A percentile compares a stretch with the other conserved stretches of the same genome.
phyloP scores from a whole-genome alignment of 2,888 invertebrate species.

The Lasioglossum calceatum region DNA sequence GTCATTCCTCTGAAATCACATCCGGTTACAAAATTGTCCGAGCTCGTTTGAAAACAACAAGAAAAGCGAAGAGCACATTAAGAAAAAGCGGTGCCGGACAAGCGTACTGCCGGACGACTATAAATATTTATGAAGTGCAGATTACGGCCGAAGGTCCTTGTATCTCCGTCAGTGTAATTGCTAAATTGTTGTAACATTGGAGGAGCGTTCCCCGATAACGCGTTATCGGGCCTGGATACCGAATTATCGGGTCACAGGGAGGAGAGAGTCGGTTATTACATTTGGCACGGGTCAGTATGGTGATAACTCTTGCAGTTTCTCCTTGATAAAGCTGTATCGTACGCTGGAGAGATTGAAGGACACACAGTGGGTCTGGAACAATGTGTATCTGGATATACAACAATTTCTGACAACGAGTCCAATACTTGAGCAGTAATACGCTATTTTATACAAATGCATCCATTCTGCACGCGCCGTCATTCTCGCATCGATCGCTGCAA shows the following conservation, averaged over 20 bases:
- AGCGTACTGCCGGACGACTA: background rate
- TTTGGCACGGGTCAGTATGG: constrained; percentile 69
- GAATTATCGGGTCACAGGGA: constrained; percentile 51
- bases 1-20: background rate
- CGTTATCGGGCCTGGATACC: constrained; percentile 57
- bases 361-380: background rate
- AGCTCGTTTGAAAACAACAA: background rate
- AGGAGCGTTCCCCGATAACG: constrained; percentile 41
- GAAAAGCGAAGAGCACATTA: background rate
- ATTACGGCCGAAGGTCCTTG: constrained; percentile 34
- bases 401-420: background rate
- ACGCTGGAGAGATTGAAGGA: background rate
- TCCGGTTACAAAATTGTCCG: background rate
- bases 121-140: constrained; percentile 56
- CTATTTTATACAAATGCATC: background rate
- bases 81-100: background rate
- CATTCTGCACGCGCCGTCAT: background rate
- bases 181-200: constrained; percentile 68
- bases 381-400: background rate
- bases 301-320: constrained; percentile 58
- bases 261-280: constrained; percentile 58
- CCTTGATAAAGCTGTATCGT: constrained; percentile 24
- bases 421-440: no score
- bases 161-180: constrained; percentile 60
- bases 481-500: constrained; percentile 31